These are phyloP conservation scores for Acipenser ruthenus DNA, from an alignment of 2,797 vertebrate species.

Conservation along the genomic window DNA sequence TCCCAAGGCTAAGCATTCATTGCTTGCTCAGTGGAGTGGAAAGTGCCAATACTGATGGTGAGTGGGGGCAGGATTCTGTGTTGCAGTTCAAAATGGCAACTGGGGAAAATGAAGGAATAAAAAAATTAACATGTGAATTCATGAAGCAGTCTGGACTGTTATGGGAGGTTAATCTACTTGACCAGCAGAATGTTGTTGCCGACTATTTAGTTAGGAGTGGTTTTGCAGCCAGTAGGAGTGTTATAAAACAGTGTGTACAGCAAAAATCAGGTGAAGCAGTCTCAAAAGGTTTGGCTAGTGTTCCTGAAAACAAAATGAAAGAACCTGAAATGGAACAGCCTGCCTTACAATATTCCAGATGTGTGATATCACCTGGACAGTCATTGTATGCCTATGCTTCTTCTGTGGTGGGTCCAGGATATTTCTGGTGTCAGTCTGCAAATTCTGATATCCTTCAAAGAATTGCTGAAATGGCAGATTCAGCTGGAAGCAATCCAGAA, in stretches of 20 bases:
- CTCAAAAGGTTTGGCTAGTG: too few relatives aligned
- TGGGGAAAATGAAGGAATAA: conserved; percentile 41
- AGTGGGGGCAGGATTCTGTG: conserved; percentile 40
- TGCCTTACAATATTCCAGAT: conserved; percentile 22
- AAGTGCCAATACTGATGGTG: conserved; percentile 13
- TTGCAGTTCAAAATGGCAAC: conserved; percentile 56
- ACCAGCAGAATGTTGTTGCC: conserved; percentile 46
- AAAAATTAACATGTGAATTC: conserved; percentile 65
- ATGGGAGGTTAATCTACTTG: conserved; percentile 77
- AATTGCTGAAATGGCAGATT: conserved; percentile 54
- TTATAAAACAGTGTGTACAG: conserved; percentile 9
- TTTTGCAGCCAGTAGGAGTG: background rate
- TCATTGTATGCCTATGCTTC: conserved; percentile 58
- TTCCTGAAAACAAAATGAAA: background rate
- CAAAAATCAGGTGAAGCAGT: too few relatives aligned
- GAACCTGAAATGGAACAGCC: background rate
- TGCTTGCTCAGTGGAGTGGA: conserved; percentile 59
- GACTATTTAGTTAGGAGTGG: conserved; percentile 36
- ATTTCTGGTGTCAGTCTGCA: conserved; percentile 78
- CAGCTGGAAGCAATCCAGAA: conserved; percentile 34
- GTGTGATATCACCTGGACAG: conserved; percentile 44
- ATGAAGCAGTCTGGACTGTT: conserved; percentile 51
- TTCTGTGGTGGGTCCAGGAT: conserved; percentile 53
- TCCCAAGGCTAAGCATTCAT: conserved; percentile 63
- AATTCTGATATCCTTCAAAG: conserved; percentile 50